Percentiles rank a stretch among this genome's conserved stretches.
phyloP scores from a whole-genome alignment of 1,140 invertebrate genomes.

The Camponotus vicinus region DNA sequence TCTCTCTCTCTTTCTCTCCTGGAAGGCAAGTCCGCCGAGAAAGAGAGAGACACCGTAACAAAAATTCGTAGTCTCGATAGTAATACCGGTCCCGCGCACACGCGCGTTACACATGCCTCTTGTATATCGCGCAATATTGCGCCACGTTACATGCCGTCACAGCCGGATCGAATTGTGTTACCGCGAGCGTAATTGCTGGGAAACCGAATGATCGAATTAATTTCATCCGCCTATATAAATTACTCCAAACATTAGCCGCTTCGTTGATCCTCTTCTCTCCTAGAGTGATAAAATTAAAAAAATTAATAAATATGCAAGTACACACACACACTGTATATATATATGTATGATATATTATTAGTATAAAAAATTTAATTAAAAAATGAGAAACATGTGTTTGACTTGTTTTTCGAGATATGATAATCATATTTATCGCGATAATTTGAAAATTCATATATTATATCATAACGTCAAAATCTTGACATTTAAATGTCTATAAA shows the following conservation, averaged over 20 bases:
- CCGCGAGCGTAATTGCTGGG: neutral
- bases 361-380: neutral
- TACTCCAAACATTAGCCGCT: neutral
- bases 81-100: conserved; percentile 19
- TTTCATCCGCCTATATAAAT: neutral
- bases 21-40: no score
- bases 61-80: conserved; percentile 38
- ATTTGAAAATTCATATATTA: neutral
- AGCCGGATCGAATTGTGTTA: conserved; percentile 12
- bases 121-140: conserved; percentile 24
- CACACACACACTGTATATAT: no score
- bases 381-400: neutral
- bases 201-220: conserved; percentile 18
- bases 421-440: neutral
- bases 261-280: neutral
- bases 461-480: neutral
- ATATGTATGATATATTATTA: neutral
- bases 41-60: neutral
- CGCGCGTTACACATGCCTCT: neutral
- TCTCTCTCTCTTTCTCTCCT: no score
- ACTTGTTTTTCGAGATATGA: neutral
- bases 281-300: neutral
- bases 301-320: neutral
- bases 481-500: conserved; percentile 1
- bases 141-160: conserved; percentile 18